Base-by-base conservation (phyloP, 2,888 invertebrate genomes). In the Anodontia alba region DNA sequence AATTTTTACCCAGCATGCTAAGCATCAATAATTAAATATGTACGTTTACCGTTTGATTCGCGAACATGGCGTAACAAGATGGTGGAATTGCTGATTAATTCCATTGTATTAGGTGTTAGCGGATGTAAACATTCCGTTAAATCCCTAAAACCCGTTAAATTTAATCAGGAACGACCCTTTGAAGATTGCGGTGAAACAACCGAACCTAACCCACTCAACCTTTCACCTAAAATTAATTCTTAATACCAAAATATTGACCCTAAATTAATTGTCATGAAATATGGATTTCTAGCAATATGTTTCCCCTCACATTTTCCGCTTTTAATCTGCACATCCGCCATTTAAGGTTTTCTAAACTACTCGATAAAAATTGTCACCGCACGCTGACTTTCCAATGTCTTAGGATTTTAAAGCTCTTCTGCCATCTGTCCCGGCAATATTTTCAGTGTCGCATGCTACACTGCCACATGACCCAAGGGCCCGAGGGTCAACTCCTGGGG, bases 221-320 rank as follows among this genome's bases (percentile, higher is more conserved):
- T 76, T 73, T 73, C 76, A 76, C 81, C 73, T 62, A 66, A 73
- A 74, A 46, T 71, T 75, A 73, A 76, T 78, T 75, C 75, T 57
- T 72, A 75, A 75, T 72, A 78, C 75, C 54, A 78, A 72, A 81
- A 81, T 81, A 78, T 81, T 81, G 78, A 81, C 81, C 81, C 68
- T 62, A 72, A 69, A 70, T 75, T 67, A 38, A 73, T 68, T 66
- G 68, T 78, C 71, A 66, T 77, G 74, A 77, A 81, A 74, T 74
- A 70, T 43, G 74, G 73, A 62, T 51, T 76, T 54, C 73, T 70
- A 66, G 67, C 83, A 83, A 83, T 83, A 83, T 83, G 83, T 42
- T 83, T 54, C 62, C 74, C 15, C 74, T 79, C 78, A 79, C 74
- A 73, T 49, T 73, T 76, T 76, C 83, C 71, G 74, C 73, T 72